A percentile compares a stretch with the other conserved stretches of the same genome.
Evolutionary conservation across 2,888 invertebrate genomes (phyloP).

Genomic region (Clitarchus hookeri): DNA sequence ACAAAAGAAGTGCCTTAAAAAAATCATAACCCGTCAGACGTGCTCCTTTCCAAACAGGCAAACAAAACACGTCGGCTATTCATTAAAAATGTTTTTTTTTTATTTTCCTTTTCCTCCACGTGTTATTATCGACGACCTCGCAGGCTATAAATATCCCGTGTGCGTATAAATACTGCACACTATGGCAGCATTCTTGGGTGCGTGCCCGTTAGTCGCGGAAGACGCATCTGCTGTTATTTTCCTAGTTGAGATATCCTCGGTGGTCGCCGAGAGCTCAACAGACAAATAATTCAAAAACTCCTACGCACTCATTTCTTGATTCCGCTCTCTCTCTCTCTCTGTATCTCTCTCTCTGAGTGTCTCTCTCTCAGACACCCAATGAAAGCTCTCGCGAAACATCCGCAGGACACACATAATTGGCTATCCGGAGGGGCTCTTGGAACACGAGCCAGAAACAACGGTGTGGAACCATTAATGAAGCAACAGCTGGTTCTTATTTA

Average conservation of each 20-base stretch:
- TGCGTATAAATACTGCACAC: neutral
- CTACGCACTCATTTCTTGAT: neutral
- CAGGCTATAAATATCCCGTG: neutral
- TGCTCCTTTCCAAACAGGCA: no score
- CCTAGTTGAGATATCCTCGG: neutral
- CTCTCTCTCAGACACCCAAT: no score
- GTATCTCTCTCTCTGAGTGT: no score
- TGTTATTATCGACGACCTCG: neutral
- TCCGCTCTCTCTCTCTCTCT: no score
- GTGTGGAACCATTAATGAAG: no score
- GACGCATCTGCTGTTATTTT: neutral
- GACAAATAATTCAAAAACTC: neutral
- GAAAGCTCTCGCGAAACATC: no score
- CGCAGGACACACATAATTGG: no score
- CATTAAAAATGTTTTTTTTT: neutral
- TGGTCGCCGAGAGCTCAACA: neutral
- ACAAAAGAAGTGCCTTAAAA: no score
- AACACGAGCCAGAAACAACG: no score
- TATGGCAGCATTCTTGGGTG: neutral
- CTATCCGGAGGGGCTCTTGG: no score
- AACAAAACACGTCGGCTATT: neutral
- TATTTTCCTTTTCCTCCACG: neutral
- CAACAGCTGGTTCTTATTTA: no score
- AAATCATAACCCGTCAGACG: no score
- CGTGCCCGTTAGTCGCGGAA: neutral